Conservation (phyloP, 1,140 invertebrate species). For the Tyrophagus putrescentiae region DNA sequence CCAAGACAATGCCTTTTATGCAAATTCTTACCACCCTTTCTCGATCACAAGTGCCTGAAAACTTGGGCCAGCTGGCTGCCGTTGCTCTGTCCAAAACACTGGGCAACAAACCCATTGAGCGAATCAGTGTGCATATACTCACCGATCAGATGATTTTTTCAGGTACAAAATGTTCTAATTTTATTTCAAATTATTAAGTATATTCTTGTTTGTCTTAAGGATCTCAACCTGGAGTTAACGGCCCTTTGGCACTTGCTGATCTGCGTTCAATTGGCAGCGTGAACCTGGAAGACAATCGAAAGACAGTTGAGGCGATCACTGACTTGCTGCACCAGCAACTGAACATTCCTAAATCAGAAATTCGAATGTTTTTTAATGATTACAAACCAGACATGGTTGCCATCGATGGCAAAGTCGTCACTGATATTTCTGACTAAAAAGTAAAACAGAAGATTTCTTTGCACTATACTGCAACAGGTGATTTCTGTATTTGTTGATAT, state of each 20-base stretch:
- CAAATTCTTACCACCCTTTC: background rate
- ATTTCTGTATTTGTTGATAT: no score
- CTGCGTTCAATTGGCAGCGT: slow-evolving; percentile 1
- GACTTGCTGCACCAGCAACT: background rate
- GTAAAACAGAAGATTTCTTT: no score
- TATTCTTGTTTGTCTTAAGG: background rate
- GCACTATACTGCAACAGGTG: no score
- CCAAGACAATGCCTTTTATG: slow-evolving; percentile 12
- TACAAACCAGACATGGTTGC: background rate
- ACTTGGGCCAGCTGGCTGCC: slow-evolving; percentile 1
- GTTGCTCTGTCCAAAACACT: background rate
- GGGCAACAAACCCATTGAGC: background rate
- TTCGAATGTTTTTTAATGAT: slow-evolving; percentile 1
- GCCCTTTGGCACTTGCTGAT: background rate
- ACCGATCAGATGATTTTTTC: background rate
- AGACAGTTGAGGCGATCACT: background rate
- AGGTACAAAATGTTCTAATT: no score
- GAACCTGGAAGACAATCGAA: slow-evolving; percentile 1
- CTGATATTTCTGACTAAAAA: background rate
- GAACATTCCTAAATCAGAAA: background rate
- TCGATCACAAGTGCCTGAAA: slow-evolving; percentile 5
- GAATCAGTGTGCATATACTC: background rate
- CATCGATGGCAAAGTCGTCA: no score
- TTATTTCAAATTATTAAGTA: background rate
- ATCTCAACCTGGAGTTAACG: background rate